Evolutionary conservation across 2,113 vertebrate genomes (phyloP).

Genomic region (Saimiri boliviensis): DNA sequence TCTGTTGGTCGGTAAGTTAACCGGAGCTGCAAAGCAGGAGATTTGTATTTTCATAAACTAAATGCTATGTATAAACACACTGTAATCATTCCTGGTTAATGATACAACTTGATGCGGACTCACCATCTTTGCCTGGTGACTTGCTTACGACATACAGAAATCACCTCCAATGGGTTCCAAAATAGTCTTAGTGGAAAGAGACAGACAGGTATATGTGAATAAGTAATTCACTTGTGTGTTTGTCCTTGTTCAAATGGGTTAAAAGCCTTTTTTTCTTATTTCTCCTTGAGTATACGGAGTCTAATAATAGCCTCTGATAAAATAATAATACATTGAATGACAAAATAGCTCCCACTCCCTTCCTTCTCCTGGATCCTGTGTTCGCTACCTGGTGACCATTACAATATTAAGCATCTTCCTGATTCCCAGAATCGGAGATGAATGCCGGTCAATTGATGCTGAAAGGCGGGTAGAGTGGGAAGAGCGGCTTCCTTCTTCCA

Average conservation of each 20-base stretch:
- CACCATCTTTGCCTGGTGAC: background rate
- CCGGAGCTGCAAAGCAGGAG: slow-evolving; percentile 10
- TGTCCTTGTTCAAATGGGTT: background rate
- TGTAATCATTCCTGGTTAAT: slow-evolving; percentile 35
- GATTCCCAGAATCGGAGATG: background rate
- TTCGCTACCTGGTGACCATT: background rate
- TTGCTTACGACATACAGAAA: slow-evolving; percentile 16
- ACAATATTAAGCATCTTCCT: background rate
- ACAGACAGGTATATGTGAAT: background rate
- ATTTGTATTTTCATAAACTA: slow-evolving; percentile 58
- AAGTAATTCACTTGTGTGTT: background rate
- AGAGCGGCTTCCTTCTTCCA: background rate
- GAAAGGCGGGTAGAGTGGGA: background rate
- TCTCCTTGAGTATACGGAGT: background rate
- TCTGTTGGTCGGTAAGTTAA: slow-evolving; percentile 43
- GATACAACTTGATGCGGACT: background rate
- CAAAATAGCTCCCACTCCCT: background rate
- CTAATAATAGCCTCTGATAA: background rate
- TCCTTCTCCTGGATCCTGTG: background rate
- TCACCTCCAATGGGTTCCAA: background rate
- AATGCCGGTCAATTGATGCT: background rate
- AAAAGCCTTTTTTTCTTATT: background rate
- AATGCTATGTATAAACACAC: background rate
- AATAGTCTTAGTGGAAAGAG: background rate
- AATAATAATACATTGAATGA: background rate